Percentiles rank a stretch among this genome's conserved stretches.
Evolutionary conservation across 1,140 invertebrate genomes (phyloP).

Genomic region (Aethina tumida): DNA sequence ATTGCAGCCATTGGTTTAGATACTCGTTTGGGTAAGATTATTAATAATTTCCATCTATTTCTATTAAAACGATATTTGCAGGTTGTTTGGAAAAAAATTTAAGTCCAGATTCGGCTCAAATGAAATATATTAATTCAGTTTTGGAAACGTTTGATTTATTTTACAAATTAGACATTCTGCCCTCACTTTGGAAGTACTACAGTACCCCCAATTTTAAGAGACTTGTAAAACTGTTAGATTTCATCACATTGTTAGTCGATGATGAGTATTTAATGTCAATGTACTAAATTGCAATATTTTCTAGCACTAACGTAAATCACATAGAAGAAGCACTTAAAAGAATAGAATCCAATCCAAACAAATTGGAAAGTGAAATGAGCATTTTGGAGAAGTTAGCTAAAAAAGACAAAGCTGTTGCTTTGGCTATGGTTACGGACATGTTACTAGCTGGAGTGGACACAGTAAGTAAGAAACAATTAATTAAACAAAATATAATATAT

Average conservation of each 20-base stretch:
- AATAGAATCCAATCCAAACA: too few relatives aligned
- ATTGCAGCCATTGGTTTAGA: conserved; percentile 59
- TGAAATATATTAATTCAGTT: neutral
- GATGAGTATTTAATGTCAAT: too few relatives aligned
- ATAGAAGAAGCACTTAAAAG: too few relatives aligned
- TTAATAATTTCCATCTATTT: too few relatives aligned
- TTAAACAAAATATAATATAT: too few relatives aligned
- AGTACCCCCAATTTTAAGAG: too few relatives aligned
- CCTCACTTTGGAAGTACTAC: neutral
- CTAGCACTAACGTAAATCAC: too few relatives aligned
- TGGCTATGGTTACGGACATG: conserved; percentile 61
- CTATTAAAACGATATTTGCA: conserved; percentile 1
- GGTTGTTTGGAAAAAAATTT: conserved; percentile 1
- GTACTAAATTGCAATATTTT: too few relatives aligned
- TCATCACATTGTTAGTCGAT: too few relatives aligned
- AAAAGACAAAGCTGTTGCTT: conserved; percentile 43
- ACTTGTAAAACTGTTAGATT: too few relatives aligned
- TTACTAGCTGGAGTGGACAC: conserved; percentile 68
- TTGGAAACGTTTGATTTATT: neutral
- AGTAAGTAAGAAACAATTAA: too few relatives aligned
- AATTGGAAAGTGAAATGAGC: conserved; percentile 35
- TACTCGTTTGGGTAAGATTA: conserved; percentile 40
- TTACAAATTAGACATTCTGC: neutral
- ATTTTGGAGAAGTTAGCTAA: conserved; percentile 45
- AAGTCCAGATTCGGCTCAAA: neutral